Conservation (phyloP, 23 tunicate genomes). For the Styela clava region DNA sequence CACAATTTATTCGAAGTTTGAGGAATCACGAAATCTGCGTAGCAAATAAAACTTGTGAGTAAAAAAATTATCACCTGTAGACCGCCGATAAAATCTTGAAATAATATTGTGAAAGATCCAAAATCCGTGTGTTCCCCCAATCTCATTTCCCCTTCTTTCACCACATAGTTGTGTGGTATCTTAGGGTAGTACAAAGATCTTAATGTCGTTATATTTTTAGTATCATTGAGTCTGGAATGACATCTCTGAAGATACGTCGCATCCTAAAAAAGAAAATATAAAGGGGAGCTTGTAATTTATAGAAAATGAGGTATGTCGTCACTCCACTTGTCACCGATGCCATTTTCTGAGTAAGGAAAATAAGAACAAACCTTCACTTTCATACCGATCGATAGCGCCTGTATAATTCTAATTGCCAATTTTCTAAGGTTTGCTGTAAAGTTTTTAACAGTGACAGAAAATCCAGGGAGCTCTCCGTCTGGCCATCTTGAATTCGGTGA, state of each 20-base stretch:
- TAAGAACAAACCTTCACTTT: constrained; percentile 31
- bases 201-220: constrained; percentile 39
- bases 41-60: no score
- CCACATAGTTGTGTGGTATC: constrained; percentile 8
- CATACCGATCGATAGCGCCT: constrained; percentile 45
- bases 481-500: constrained; percentile 43
- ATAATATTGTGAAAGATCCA: constrained; percentile 76
- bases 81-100: constrained; percentile 82
- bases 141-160: constrained; percentile 33
- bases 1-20: no score
- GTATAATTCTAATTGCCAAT: constrained; percentile 37
- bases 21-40: no score
- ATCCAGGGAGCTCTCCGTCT: constrained; percentile 47
- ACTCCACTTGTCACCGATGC: no score
- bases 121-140: constrained; percentile 80
- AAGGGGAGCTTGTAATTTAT: no score
- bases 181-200: constrained; percentile 71
- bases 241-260: constrained; percentile 29
- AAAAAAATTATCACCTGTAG: no score
- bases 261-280: constrained; percentile 25
- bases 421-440: constrained; percentile 42
- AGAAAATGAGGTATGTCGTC: no score
- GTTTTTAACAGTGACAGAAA: constrained; percentile 5
- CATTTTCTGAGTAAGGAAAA: no score
- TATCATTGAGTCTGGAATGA: constrained; percentile 31